Base-by-base conservation (phyloP, 2,797 vertebrate species). In the Ceryle rudis region DNA sequence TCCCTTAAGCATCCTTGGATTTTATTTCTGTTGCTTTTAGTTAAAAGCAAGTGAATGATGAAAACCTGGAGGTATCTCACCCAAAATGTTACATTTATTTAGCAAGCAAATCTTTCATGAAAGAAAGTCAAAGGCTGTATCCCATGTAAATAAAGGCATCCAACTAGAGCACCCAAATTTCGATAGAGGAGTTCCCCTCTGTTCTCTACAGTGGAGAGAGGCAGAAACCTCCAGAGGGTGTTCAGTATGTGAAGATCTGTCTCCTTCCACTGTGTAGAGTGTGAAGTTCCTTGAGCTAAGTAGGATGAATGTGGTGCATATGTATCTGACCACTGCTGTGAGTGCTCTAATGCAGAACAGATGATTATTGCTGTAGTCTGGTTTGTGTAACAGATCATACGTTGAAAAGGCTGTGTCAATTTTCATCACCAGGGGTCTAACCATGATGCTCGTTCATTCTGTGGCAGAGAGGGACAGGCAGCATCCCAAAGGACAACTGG, bases 231-330 rank as follows among this genome's bases (percentile, higher is more conserved):
- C 69, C 79, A 60, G 73, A 61, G n/a, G 54, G 65, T 2, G 1
- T 51, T 35, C 80, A 37, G 37, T 4, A 41, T 37, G 26, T 29
- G 65, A 65, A 75, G 46, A 33, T 67, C 62, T 51, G 64, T 3
- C 26, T 66, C 25, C 26, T 72, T 58, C 22, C 75, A 14, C 26
- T 20, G 58, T 1, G 0, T 1, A 22, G 65, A 0, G 1, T 26
- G 51, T 26, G 46, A 66, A 72, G 41, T 62, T 44, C 46, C 42
- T 58, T 1, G 1, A 66, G 64, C 74, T 25, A n/a, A 21, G 41
- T 4, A 41, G 58, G 58, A n/a, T 26, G 39, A 77, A 77, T 2
- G 33, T 1, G 2, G n/a, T 39, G 44, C 58, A 17, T 14, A 31
- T 15, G 52, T 22, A 66, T 66, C 58, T 46, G 47, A 42, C 37